These are phyloP conservation scores for Netelia melanura DNA, from an alignment of 2,888 invertebrate species.

Conservation along the genomic window DNA sequence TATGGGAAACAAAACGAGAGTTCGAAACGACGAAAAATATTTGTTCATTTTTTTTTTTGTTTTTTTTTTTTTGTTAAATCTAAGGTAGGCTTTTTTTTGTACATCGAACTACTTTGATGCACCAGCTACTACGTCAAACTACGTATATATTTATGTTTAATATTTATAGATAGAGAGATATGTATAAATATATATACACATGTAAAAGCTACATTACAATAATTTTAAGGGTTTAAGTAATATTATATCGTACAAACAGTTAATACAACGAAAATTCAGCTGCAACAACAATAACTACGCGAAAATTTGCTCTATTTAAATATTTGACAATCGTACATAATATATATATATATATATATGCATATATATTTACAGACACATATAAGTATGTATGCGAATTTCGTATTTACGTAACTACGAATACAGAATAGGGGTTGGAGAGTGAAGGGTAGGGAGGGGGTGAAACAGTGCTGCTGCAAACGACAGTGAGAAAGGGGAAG, in stretches of 20 bases:
- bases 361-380: not conserved
- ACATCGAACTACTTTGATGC: constrained; percentile 57
- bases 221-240: not conserved
- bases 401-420: constrained; percentile 33
- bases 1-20: constrained; percentile 1
- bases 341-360: constrained; percentile 30
- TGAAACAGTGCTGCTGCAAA: constrained; percentile 15
- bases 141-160: constrained; percentile 41
- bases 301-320: constrained; percentile 53
- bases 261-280: constrained; percentile 49
- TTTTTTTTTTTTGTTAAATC: not conserved
- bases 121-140: constrained; percentile 63
- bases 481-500: constrained; percentile 2
- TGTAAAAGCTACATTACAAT: constrained; percentile 28
- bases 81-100: constrained; percentile 20
- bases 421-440: constrained; percentile 25
- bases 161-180: not conserved
- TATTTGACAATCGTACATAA: constrained; percentile 40
- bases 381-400: too few relatives aligned
- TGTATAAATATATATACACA: constrained; percentile 7
- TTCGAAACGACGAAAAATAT: constrained; percentile 26
- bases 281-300: constrained; percentile 57
- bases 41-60: too few relatives aligned
- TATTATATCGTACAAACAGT: constrained; percentile 34
- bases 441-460: constrained; percentile 14